Base-by-base conservation (phyloP, 2,888 invertebrate genomes). In the Listrodromus nycthemerus region DNA sequence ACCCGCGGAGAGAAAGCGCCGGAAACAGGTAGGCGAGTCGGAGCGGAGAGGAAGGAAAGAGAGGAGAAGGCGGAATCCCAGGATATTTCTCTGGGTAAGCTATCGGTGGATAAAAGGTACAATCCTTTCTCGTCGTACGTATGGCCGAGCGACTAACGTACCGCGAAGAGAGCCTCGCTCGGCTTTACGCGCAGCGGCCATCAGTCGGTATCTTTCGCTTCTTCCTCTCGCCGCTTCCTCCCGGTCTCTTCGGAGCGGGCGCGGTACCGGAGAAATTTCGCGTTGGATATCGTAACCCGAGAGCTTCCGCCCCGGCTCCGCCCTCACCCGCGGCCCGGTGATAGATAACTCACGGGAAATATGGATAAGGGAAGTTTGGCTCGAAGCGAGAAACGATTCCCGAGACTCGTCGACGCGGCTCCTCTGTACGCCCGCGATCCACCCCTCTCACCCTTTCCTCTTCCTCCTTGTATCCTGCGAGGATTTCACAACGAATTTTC, bases 291-390 rank as follows among this genome's bases (percentile, higher is more conserved):
- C 67, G 80, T 58, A 81, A 75, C 52, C 27, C 30, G 21, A 27
- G 21, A 69, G 71, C 37, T 2, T 10, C 33, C 33, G 7, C 7
- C 33, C 33, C 8, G 3, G 8, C 8, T 10, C 10, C 21, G 8
- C 19, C 8, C 0, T n/a, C 76, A 63, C 80, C 50, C 63, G 80
- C 83, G 73, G 73, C 77, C 74, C 80, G 80, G 80, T 78, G 77
- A 81, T 81, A 81, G 84, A 84, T 84, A 84, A 84, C 84, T 81
- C 84, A 77, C 13, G 78, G 55, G 84, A 84, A 84, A 84, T 81
- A 84, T 84, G 84, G 84, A 81, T 84, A 78, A 84, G 81, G 80
- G 80, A 84, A 84, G 84, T 84, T 84, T 84, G 77, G 80, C 77
- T 77, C 70, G 73, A 78, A 84, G 80, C 84, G 84, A 81, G 77